Evolutionary conservation across 92 coral and sea anemone genomes (phyloP).

Genomic region (Diadumene lineata): DNA sequence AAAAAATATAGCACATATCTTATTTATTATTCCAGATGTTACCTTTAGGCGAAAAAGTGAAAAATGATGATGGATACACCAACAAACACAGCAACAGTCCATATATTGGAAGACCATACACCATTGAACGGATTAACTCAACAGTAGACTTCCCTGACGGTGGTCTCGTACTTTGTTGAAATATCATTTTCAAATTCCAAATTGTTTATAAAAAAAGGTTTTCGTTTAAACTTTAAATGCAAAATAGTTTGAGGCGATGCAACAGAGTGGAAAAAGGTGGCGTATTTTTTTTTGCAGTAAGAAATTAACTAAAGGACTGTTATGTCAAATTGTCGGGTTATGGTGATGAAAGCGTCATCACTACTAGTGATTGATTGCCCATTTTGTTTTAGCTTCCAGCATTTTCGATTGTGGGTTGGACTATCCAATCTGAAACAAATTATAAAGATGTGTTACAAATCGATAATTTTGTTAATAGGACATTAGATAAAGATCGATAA

Average conservation of each 20-base stretch:
- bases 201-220: too few relatives aligned
- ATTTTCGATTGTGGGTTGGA: background rate
- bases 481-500: background rate
- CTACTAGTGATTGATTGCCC: background rate
- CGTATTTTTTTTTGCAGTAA: too few relatives aligned
- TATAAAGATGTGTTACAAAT: background rate
- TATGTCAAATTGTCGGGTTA: too few relatives aligned
- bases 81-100: background rate
- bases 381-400: background rate
- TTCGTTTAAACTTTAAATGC: too few relatives aligned
- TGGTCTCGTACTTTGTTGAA: too few relatives aligned
- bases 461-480: too few relatives aligned
- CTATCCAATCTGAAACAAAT: background rate
- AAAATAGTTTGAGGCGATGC: too few relatives aligned
- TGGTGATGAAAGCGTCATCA: background rate
- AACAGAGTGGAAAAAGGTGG: too few relatives aligned
- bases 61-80: background rate
- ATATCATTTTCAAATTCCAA: too few relatives aligned
- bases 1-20: background rate
- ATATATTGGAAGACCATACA: background rate
- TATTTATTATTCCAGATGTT: background rate
- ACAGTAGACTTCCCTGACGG: too few relatives aligned
- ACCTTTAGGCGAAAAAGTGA: background rate
- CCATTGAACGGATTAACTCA: background rate
- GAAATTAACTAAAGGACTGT: background rate